Conservation (phyloP, 1,140 invertebrate genomes). For the Nixonia krombeini region DNA sequence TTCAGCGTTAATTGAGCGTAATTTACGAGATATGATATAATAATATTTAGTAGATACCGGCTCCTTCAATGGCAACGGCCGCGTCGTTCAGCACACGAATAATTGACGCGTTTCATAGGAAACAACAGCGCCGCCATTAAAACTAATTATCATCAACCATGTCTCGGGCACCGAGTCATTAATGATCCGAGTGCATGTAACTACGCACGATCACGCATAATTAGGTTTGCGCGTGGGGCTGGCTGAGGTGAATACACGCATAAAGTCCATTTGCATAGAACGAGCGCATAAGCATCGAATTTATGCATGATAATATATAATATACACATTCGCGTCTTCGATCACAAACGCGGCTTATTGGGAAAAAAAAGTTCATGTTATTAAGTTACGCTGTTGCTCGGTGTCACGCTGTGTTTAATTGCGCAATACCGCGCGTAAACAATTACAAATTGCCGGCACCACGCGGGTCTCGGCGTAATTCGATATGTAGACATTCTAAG, state of each 20-base stretch:
- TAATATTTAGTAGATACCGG: constrained; percentile 31
- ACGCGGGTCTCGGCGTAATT: too few relatives aligned
- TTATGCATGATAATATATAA: constrained; percentile 43
- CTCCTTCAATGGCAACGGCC: constrained; percentile 13
- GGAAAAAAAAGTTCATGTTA: too few relatives aligned
- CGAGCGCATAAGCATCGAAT: constrained; percentile 31
- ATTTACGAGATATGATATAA: constrained; percentile 32
- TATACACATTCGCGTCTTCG: too few relatives aligned
- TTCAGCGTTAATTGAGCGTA: constrained; percentile 35
- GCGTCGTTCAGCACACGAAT: not conserved
- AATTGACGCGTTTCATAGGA: constrained; percentile 48
- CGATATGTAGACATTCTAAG: too few relatives aligned
- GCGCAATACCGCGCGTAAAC: too few relatives aligned
- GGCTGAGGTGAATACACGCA: constrained; percentile 43
- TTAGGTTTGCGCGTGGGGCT: constrained; percentile 36
- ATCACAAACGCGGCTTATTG: too few relatives aligned
- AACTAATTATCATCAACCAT: constrained; percentile 42
- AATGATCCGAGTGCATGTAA: constrained; percentile 45
- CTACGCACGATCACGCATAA: constrained; percentile 48
- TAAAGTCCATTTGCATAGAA: constrained; percentile 40
- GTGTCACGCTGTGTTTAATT: too few relatives aligned
- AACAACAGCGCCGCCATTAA: constrained; percentile 36
- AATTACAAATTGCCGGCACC: too few relatives aligned
- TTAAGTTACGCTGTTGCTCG: too few relatives aligned
- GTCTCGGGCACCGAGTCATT: constrained; percentile 44